Percentiles rank a stretch among this genome's conserved stretches.
Evolutionary conservation across 64 coral and sea anemone species (phyloP).

Genomic region (Exaiptasia diaphana): DNA sequence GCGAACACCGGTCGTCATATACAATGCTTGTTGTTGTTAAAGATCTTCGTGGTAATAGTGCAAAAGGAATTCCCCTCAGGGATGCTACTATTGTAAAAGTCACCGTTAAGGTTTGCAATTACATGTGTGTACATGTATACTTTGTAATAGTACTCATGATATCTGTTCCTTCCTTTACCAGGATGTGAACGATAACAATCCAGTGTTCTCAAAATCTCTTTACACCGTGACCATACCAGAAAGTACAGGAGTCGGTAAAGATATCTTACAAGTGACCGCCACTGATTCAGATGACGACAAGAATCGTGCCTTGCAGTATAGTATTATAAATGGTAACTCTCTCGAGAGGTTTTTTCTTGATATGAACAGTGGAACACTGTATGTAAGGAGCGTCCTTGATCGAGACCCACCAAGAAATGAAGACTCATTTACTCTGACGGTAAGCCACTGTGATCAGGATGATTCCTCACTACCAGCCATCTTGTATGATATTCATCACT

Average conservation of each 20-base stretch:
- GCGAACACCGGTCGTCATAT: slow-evolving; percentile 45
- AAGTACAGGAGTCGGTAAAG: slow-evolving; percentile 59
- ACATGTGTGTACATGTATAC: not conserved
- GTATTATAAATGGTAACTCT: slow-evolving; percentile 64
- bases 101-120: slow-evolving; percentile 46
- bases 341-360: slow-evolving; percentile 83
- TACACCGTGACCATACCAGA: slow-evolving; percentile 68
- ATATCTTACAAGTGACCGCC: slow-evolving; percentile 61
- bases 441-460: not conserved
- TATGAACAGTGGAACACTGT: slow-evolving; percentile 58
- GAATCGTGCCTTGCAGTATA: slow-evolving; percentile 58
- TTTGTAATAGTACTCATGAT: not conserved
- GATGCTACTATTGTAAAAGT: slow-evolving; percentile 82
- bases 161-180: slow-evolving; percentile 14
- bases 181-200: slow-evolving; percentile 84
- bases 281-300: slow-evolving; percentile 41
- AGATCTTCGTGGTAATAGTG: slow-evolving; percentile 78
- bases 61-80: slow-evolving; percentile 58
- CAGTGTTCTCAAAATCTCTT: slow-evolving; percentile 60
- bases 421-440: slow-evolving; percentile 51
- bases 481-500: too few relatives aligned
- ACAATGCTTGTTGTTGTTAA: slow-evolving; percentile 69
- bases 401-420: slow-evolving; percentile 85
- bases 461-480: too few relatives aligned
- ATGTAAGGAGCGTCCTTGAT: slow-evolving; percentile 61